Percentiles rank a stretch among this genome's conserved stretches.
Conservation (phyloP, 2,113 vertebrate species). For the Vulpes vulpes region DNA sequence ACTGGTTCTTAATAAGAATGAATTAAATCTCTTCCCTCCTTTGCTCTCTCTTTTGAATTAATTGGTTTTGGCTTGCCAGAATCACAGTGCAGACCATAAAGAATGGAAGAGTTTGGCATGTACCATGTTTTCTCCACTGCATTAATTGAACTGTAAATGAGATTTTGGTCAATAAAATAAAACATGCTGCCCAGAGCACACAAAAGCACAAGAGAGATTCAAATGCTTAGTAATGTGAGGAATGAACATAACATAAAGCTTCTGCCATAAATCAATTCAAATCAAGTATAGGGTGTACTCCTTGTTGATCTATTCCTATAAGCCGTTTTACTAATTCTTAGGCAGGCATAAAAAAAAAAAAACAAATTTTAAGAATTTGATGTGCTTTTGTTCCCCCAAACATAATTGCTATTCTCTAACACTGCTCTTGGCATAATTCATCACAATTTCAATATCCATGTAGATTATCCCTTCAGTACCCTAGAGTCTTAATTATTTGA, state of each 20-base stretch:
- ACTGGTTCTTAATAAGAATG: conserved; percentile 30
- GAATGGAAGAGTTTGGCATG: conserved; percentile 71
- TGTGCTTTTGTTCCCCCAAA: background rate
- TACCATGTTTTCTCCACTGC: conserved; percentile 69
- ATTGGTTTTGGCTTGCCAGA: conserved; percentile 75
- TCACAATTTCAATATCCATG: background rate
- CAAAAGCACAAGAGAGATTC: conserved; percentile 35
- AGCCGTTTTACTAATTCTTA: background rate
- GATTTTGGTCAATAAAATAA: conserved; percentile 79
- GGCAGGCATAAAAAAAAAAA: background rate
- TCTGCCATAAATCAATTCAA: conserved; percentile 12
- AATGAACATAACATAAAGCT: conserved; percentile 1
- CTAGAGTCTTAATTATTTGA: background rate
- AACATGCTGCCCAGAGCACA: conserved; percentile 59
- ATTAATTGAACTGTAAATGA: conserved; percentile 79
- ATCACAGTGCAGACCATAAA: conserved; percentile 53
- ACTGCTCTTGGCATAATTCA: background rate
- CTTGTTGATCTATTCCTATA: background rate
- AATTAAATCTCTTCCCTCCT: conserved; percentile 21
- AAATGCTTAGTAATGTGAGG: conserved; percentile 4
- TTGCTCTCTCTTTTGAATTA: conserved; percentile 70
- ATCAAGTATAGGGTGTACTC: background rate
- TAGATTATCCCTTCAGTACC: background rate
- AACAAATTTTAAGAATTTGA: conserved; percentile 4
- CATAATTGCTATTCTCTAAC: background rate